Conservation (phyloP, 1,140 invertebrate species). For the Drosophila mauritiana region DNA sequence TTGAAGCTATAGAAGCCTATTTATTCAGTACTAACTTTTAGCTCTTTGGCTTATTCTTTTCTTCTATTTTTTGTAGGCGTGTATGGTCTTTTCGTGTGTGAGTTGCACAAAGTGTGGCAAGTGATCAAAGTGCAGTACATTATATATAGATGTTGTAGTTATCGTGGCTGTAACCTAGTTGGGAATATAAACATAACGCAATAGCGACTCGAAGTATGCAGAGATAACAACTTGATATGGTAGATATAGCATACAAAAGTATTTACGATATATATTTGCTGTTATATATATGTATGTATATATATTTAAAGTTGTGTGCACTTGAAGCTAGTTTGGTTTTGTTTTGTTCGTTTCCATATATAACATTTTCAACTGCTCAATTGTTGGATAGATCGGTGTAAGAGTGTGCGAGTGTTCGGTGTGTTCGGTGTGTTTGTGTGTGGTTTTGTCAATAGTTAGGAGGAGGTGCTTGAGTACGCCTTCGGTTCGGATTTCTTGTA, state of each 20-base stretch:
- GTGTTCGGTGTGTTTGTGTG: conserved; percentile 35
- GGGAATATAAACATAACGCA: conserved; percentile 53
- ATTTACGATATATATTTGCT: conserved; percentile 53
- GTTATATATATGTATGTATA: conserved; percentile 16
- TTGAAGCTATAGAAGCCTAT: neutral
- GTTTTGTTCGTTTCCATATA: conserved; percentile 22
- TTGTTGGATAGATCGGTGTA: conserved; percentile 48
- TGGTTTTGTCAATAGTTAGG: conserved; percentile 60
- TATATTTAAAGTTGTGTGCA: conserved; percentile 53
- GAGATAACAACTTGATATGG: conserved; percentile 47
- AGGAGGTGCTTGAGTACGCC: conserved; percentile 64
- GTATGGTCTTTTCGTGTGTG: conserved; percentile 51
- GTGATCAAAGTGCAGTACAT: conserved; percentile 75
- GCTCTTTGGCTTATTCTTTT: conserved; percentile 21
- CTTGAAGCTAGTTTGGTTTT: conserved; percentile 60
- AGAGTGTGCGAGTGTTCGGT: conserved; percentile 37
- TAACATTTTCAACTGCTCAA: conserved; percentile 57
- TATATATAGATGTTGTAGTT: conserved; percentile 47
- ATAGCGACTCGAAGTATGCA: conserved; percentile 63
- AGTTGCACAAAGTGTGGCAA: conserved; percentile 63
- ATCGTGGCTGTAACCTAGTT: conserved; percentile 60
- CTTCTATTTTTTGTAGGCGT: conserved; percentile 33
- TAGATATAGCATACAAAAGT: conserved; percentile 56
- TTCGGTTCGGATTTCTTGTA: conserved; percentile 54
- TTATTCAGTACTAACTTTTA: neutral